A percentile compares a stretch with the other conserved stretches of the same genome.
Conservation (phyloP, 2,888 invertebrate species). For the Nyleta sp. region DNA sequence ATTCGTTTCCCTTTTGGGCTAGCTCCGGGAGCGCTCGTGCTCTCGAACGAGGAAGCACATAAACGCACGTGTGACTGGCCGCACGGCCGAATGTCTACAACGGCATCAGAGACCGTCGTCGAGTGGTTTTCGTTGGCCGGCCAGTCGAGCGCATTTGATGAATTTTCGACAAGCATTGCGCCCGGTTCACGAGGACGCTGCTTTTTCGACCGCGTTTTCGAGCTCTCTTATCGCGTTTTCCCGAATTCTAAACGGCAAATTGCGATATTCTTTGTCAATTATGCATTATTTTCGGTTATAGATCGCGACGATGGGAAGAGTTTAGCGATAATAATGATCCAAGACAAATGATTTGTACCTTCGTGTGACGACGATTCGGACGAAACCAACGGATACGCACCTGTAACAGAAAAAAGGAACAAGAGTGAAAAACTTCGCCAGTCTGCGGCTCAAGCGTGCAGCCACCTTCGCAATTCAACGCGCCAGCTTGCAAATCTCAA, state of each 20-base stretch:
- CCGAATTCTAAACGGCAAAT: too few relatives aligned
- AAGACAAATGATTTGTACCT: slow-evolving; percentile 31
- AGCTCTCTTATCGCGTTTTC: too few relatives aligned
- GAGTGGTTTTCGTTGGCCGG: slow-evolving; percentile 4
- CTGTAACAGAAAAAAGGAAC: slow-evolving; percentile 30
- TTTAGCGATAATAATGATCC: slow-evolving; percentile 4
- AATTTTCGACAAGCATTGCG: slow-evolving; percentile 17
- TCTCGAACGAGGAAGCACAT: slow-evolving; percentile 53
- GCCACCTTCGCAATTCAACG: too few relatives aligned
- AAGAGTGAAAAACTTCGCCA: too few relatives aligned
- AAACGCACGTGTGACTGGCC: slow-evolving; percentile 58
- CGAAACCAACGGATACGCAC: slow-evolving; percentile 32
- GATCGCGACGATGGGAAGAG: too few relatives aligned
- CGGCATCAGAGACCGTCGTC: slow-evolving; percentile 38
- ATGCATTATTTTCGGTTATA: too few relatives aligned
- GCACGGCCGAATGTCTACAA: slow-evolving; percentile 46
- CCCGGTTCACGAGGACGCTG: too few relatives aligned
- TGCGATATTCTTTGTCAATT: too few relatives aligned
- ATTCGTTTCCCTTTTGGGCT: slow-evolving; percentile 60
- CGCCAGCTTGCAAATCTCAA: too few relatives aligned
- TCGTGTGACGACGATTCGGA: slow-evolving; percentile 21
- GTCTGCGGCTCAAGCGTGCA: too few relatives aligned
- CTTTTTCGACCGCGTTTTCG: too few relatives aligned
- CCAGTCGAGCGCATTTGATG: slow-evolving; percentile 27
- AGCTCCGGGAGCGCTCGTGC: slow-evolving; percentile 46